Percentiles rank a stretch among this genome's conserved stretches.
phyloP scores from a whole-genome alignment of 2,113 vertebrate species.

The Chamaea fasciata region DNA sequence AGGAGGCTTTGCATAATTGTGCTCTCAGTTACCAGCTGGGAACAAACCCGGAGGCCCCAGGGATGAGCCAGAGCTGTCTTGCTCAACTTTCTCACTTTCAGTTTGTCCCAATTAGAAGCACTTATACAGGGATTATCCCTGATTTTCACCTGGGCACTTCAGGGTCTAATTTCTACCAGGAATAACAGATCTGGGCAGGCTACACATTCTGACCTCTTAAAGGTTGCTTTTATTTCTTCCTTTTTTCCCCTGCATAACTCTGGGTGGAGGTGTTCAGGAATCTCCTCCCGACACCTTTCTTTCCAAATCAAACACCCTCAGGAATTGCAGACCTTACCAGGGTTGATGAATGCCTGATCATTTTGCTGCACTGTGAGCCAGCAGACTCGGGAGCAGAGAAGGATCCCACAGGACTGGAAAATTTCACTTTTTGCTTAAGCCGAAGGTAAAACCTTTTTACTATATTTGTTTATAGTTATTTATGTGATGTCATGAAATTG shows the following conservation, averaged over 20 bases:
- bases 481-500: neutral
- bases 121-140: constrained; percentile 25
- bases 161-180: constrained; percentile 18
- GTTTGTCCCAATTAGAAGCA: constrained; percentile 48
- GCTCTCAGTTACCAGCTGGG: neutral
- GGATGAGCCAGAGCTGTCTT: neutral
- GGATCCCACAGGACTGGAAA: neutral
- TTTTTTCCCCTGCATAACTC: neutral
- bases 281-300: neutral
- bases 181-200: neutral
- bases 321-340: neutral
- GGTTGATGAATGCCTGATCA: neutral
- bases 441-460: neutral
- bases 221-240: neutral
- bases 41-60: neutral
- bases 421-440: neutral
- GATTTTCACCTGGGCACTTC: constrained; percentile 30
- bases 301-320: neutral
- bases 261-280: neutral
- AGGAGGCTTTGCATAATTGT: neutral
- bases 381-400: neutral
- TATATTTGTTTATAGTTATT: neutral
- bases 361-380: neutral
- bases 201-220: neutral
- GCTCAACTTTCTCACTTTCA: constrained; percentile 2